A percentile compares a stretch with the other conserved stretches of the same genome.
Evolutionary conservation across 2,113 vertebrate genomes (phyloP).

Genomic region (Cairina moschata): DNA sequence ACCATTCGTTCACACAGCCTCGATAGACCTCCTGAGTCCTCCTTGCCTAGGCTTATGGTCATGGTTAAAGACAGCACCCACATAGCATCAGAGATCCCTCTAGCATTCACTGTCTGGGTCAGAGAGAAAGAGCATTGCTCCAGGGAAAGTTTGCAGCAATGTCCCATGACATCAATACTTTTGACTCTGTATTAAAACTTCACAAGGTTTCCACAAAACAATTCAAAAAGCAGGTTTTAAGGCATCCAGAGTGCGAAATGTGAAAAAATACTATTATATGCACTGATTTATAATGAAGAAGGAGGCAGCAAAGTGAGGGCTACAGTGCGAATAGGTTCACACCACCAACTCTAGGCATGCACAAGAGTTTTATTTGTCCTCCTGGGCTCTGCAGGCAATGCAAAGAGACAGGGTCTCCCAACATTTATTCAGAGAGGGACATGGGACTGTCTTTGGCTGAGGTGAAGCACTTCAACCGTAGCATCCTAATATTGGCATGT

Average conservation of each 20-base stretch:
- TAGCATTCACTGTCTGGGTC: background rate
- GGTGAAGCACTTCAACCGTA: background rate
- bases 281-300: background rate
- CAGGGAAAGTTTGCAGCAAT: background rate
- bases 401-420: background rate
- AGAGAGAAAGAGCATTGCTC: background rate
- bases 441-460: background rate
- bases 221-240: background rate
- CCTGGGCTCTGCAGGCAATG: background rate
- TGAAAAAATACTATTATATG: background rate
- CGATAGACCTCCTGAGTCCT: background rate
- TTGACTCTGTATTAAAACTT: background rate
- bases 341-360: background rate
- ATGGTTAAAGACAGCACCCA: background rate
- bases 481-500: background rate
- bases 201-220: background rate
- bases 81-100: background rate
- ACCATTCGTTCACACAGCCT: fast-evolving
- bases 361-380: background rate
- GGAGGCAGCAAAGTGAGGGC: background rate
- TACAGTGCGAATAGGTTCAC: background rate
- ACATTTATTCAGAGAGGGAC: background rate
- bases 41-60: background rate
- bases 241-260: background rate
- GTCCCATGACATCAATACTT: background rate